Evolutionary conservation across 2,888 invertebrate species (phyloP).

Genomic region (Antheraea assamensis): DNA sequence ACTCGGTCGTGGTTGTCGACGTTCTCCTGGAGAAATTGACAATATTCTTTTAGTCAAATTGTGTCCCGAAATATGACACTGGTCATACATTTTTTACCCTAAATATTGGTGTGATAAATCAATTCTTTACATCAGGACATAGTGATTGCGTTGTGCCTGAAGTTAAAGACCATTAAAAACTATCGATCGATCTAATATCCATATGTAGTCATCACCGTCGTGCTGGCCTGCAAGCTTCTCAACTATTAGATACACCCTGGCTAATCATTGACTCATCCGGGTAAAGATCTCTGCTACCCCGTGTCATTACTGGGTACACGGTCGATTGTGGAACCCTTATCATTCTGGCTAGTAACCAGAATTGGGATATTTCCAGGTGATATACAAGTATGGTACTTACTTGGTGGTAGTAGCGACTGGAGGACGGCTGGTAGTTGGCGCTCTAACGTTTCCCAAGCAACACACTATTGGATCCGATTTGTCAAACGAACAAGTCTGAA

Average conservation of each 20-base stretch:
- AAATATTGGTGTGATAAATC: neutral
- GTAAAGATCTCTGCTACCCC: too few relatives aligned
- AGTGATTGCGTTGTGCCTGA: too few relatives aligned
- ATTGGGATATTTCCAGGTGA: neutral
- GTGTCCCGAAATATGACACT: neutral
- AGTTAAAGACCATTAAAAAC: too few relatives aligned
- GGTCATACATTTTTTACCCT: neutral
- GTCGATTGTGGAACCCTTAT: too few relatives aligned
- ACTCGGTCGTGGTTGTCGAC: constrained; percentile 34
- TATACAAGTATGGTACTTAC: constrained; percentile 23
- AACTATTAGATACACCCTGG: too few relatives aligned
- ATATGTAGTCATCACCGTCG: too few relatives aligned
- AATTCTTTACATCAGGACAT: too few relatives aligned
- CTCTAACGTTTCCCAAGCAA: constrained; percentile 32
- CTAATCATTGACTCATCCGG: too few relatives aligned
- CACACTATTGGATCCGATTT: constrained; percentile 47
- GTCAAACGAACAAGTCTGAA: constrained; percentile 49
- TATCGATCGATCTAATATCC: too few relatives aligned
- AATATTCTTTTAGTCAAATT: neutral
- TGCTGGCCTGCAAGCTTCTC: too few relatives aligned
- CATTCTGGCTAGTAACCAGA: too few relatives aligned
- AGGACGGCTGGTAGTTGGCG: constrained; percentile 17
- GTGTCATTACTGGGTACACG: too few relatives aligned
- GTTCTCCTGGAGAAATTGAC: constrained; percentile 29
- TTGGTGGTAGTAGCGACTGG: constrained; percentile 42